Evolutionary conservation across 2,888 invertebrate species (phyloP).

Genomic region (Amphimallon solstitiale): DNA sequence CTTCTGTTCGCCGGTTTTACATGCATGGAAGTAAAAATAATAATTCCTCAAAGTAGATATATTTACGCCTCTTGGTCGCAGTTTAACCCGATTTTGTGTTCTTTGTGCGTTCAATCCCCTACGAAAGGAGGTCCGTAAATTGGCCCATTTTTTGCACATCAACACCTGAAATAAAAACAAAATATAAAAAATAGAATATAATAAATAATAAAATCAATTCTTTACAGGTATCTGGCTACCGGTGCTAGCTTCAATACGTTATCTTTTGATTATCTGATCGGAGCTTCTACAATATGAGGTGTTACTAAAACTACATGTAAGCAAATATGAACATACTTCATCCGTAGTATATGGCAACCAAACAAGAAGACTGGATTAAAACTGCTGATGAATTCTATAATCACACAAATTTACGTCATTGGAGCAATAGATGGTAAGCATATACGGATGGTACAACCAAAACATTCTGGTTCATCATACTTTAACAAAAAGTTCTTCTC

Average conservation of each 20-base stretch:
- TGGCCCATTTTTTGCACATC: constrained; percentile 42
- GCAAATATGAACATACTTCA: constrained; percentile 47
- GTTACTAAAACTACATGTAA: constrained; percentile 50
- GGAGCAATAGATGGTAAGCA: constrained; percentile 35
- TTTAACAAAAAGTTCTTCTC: too few species aligned
- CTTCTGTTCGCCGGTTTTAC: constrained; percentile 40
- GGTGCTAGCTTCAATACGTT: constrained; percentile 49
- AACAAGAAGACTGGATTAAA: constrained; percentile 46
- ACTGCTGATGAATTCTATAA: constrained; percentile 50
- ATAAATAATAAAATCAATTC: constrained; percentile 36
- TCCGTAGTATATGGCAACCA: constrained; percentile 39
- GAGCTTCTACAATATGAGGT: constrained; percentile 49
- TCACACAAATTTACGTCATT: constrained; percentile 51
- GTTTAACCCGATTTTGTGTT: constrained; percentile 46
- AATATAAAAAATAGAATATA: constrained; percentile 11
- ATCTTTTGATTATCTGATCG: constrained; percentile 50
- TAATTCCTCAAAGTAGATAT: constrained; percentile 46
- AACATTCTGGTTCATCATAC: too few species aligned
- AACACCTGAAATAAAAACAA: constrained; percentile 40
- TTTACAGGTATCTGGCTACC: constrained; percentile 50
- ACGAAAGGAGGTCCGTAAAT: constrained; percentile 45
- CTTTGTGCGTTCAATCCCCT: constrained; percentile 44
- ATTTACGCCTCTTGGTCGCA: constrained; percentile 46
- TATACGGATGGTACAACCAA: too few species aligned
- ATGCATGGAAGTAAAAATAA: constrained; percentile 47